phyloP scores from a whole-genome alignment of 2,797 vertebrate species.

The Oryzias sinensis region DNA sequence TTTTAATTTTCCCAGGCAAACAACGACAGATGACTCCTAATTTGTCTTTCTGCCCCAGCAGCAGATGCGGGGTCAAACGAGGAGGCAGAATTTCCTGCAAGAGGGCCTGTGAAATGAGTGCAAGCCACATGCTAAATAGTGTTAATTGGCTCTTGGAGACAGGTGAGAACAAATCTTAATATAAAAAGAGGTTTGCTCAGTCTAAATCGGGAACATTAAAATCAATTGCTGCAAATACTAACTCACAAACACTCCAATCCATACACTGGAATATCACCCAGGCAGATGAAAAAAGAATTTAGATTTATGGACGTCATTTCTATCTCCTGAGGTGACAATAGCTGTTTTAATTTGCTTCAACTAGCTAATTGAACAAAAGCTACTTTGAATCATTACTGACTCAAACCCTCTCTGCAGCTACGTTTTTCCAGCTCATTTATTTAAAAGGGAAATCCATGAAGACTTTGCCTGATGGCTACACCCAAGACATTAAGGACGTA shows the following conservation, averaged over 20 bases:
- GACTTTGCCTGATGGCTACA: not conserved
- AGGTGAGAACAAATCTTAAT: constrained; percentile 11
- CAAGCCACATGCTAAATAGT: constrained; percentile 38
- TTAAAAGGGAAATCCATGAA: not conserved
- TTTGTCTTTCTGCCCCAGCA: constrained; percentile 51
- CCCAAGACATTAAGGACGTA: not conserved
- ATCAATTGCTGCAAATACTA: not conserved
- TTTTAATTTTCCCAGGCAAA: constrained; percentile 59
- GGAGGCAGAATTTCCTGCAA: constrained; percentile 53
- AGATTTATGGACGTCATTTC: not conserved
- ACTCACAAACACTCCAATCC: not conserved
- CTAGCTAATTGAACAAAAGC: not conserved
- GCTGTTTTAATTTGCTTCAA: not conserved
- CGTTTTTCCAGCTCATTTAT: constrained; percentile 1
- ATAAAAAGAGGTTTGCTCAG: constrained; percentile 2
- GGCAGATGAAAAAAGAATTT: not conserved
- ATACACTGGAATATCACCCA: not conserved
- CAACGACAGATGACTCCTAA: constrained; percentile 57
- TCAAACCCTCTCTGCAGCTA: not conserved
- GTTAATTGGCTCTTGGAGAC: constrained; percentile 32
- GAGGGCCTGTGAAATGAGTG: constrained; percentile 51
- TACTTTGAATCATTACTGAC: not conserved
- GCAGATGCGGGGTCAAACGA: constrained; percentile 67
- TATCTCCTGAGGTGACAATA: not conserved
- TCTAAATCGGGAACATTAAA: constrained; percentile 1